Percentiles rank a stretch among this genome's conserved stretches.
phyloP scores from a whole-genome alignment of 2,888 invertebrate species.

The Ectobius pallidus region DNA sequence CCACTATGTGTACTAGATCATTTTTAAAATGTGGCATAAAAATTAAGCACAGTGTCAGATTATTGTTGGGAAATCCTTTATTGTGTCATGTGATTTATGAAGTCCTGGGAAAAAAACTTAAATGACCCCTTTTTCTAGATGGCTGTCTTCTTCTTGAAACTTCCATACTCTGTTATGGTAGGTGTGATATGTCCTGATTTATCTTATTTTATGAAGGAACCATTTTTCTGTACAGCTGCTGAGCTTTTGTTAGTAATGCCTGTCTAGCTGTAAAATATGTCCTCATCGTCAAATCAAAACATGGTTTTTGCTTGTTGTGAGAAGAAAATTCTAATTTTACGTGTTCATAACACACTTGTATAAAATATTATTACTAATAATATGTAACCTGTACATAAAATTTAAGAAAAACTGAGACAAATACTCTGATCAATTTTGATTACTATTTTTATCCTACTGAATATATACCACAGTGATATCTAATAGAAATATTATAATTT shows the following conservation, averaged over 20 bases:
- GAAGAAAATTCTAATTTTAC: neutral
- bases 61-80: too few species aligned
- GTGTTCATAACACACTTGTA: neutral
- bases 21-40: too few species aligned
- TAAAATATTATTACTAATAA: neutral
- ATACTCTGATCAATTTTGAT: conserved; percentile 5
- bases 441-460: neutral
- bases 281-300: neutral
- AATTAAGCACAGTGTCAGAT: too few species aligned
- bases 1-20: too few species aligned
- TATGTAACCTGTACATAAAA: conserved; percentile 1
- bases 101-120: too few species aligned
- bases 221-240: too few species aligned
- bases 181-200: too few species aligned
- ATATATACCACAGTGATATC: neutral
- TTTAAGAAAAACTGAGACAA: neutral
- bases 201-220: too few species aligned
- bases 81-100: too few species aligned
- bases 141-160: too few species aligned
- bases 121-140: too few species aligned
- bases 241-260: neutral
- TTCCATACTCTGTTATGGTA: too few species aligned
- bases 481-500: neutral
- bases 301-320: neutral
- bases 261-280: neutral